A percentile compares a stretch with the other conserved stretches of the same genome.
Conservation (phyloP, 2,888 invertebrate species). For the Ochropacha duplaris region DNA sequence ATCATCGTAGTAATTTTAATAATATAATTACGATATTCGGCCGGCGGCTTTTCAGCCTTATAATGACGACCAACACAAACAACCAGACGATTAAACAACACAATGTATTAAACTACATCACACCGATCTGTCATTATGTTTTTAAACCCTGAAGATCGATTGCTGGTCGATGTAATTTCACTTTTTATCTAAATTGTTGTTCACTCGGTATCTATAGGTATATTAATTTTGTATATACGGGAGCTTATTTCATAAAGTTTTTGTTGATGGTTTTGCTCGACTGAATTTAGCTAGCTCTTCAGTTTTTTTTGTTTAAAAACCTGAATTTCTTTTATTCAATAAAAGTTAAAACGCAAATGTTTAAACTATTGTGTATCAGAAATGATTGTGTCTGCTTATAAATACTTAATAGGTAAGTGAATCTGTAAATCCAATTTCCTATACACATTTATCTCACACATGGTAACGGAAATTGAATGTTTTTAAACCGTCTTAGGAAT, state of each 20-base stretch:
- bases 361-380: too few species aligned
- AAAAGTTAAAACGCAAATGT: too few species aligned
- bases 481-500: neutral
- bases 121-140: slow-evolving; percentile 43
- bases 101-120: slow-evolving; percentile 41
- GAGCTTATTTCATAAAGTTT: slow-evolving; percentile 8
- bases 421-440: slow-evolving; percentile 39
- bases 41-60: slow-evolving; percentile 61
- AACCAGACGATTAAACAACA: slow-evolving; percentile 50
- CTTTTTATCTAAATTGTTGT: slow-evolving; percentile 15
- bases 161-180: slow-evolving; percentile 24
- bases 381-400: too few species aligned
- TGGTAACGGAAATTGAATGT: neutral
- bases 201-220: slow-evolving; percentile 10
- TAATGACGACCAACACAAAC: slow-evolving; percentile 59
- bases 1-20: slow-evolving; percentile 80
- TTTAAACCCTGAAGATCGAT: slow-evolving; percentile 32
- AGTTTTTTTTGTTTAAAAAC: neutral
- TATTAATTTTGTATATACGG: slow-evolving; percentile 8
- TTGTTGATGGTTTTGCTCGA: neutral
- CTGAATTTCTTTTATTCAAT: slow-evolving; percentile 14
- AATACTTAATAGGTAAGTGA: too few species aligned
- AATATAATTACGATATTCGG: slow-evolving; percentile 78
- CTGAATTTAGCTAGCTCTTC: neutral
- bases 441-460: slow-evolving; percentile 31